Evolutionary conservation across 2,113 vertebrate species (phyloP).

Genomic region (Heterochromis multidens): DNA sequence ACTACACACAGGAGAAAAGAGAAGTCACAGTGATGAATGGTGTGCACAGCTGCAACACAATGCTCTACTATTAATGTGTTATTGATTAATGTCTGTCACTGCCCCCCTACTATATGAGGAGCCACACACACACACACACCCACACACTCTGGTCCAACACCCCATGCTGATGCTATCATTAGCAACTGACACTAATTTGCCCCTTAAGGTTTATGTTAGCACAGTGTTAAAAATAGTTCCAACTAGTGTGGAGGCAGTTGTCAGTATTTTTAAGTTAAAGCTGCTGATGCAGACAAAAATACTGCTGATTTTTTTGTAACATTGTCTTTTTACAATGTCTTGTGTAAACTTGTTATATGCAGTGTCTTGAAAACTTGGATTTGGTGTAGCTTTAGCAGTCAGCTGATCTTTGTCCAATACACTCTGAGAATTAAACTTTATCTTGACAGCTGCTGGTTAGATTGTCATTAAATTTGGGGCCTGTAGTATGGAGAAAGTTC

Average conservation of each 20-base stretch:
- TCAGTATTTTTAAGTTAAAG: background rate
- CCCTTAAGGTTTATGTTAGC: background rate
- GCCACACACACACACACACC: background rate
- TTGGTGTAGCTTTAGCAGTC: background rate
- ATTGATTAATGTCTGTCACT: conserved; percentile 65
- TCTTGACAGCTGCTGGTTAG: background rate
- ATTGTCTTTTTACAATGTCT: background rate
- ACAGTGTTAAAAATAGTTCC: conserved; percentile 22
- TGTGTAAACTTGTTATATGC: background rate
- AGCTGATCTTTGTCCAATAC: background rate
- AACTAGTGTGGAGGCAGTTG: background rate
- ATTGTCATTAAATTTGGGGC: background rate
- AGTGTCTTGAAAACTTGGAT: background rate
- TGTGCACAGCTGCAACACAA: conserved; percentile 34
- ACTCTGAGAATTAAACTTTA: background rate
- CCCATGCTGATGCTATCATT: conserved; percentile 8
- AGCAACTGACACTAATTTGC: conserved; percentile 33
- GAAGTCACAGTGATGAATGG: conserved; percentile 64
- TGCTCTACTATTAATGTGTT: conserved; percentile 49
- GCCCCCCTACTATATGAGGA: conserved; percentile 16
- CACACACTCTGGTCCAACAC: background rate
- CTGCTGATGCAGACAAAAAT: conserved; percentile 8
- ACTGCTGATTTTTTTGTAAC: background rate
- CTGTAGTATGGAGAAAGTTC: background rate
- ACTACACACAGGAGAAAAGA: conserved; percentile 18